These are phyloP conservation scores for Halichoerus grypus DNA, from an alignment of 2,113 vertebrate species.

Conservation along the genomic window DNA sequence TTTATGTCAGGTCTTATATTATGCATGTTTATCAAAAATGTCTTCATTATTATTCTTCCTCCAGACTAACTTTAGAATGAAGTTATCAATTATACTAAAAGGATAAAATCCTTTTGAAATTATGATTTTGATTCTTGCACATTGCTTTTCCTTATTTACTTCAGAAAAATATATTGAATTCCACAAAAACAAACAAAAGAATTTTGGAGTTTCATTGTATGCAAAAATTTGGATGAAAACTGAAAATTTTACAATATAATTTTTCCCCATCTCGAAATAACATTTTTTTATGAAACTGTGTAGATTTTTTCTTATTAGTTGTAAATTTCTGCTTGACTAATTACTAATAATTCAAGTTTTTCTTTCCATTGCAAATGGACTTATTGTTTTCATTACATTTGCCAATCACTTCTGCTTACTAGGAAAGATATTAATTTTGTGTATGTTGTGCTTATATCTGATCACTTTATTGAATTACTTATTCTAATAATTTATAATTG, in stretches of 20 bases:
- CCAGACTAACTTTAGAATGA: neutral
- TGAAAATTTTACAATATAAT: neutral
- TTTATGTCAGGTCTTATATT: neutral
- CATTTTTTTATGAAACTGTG: neutral
- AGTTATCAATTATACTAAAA: neutral
- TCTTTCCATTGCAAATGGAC: neutral
- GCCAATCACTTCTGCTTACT: neutral
- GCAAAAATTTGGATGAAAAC: neutral
- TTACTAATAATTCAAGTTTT: neutral
- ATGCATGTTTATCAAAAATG: neutral
- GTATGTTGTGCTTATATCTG: neutral
- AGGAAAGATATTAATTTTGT: neutral
- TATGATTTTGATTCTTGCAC: neutral
- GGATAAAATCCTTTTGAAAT: neutral
- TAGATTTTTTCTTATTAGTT: neutral
- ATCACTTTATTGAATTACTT: neutral
- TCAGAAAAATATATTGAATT: constrained; percentile 8
- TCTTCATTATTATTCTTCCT: neutral
- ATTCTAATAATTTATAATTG: neutral
- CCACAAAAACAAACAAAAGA: neutral
- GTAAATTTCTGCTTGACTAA: neutral
- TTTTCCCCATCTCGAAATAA: neutral
- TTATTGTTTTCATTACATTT: neutral
- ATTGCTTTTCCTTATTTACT: neutral
- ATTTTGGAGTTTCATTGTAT: neutral